These are phyloP conservation scores for Mormyrus proboscirostris DNA, from an alignment of 2,797 vertebrate genomes.

Conservation along the genomic window DNA sequence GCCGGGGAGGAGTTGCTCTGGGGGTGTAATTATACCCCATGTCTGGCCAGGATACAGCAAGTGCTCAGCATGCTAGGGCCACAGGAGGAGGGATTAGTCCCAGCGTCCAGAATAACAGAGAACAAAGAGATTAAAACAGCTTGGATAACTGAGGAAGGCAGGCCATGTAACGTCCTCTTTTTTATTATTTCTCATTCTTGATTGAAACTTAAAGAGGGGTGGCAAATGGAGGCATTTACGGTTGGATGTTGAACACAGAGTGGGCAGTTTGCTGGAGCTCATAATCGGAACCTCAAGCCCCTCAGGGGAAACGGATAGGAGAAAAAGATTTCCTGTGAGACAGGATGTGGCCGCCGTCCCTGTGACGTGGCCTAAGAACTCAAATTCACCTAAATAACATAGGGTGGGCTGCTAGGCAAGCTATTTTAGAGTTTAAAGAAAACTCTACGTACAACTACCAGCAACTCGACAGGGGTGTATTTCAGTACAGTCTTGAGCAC, in stretches of 20 bases:
- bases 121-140: neutral
- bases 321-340: neutral
- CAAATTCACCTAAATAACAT: neutral
- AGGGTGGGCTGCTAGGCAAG: neutral
- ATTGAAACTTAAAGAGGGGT: neutral
- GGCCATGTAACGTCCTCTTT: neutral
- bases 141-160: neutral
- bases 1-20: neutral
- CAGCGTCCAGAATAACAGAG: neutral
- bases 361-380: neutral
- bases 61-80: slow-evolving; percentile 27
- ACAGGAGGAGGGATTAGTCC: neutral
- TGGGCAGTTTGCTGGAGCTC: neutral
- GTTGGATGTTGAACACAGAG: neutral
- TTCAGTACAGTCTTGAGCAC: slow-evolving; percentile 30
- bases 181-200: neutral
- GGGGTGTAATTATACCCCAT: slow-evolving; percentile 32
- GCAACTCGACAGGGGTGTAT: neutral
- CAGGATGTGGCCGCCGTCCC: slow-evolving; percentile 16
- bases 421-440: neutral
- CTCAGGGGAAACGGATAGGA: neutral
- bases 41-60: neutral
- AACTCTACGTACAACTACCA: neutral
- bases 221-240: neutral
- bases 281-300: neutral